These are phyloP conservation scores for Trematomus bernacchii DNA, from an alignment of 2,797 vertebrate genomes.

Conservation along the genomic window DNA sequence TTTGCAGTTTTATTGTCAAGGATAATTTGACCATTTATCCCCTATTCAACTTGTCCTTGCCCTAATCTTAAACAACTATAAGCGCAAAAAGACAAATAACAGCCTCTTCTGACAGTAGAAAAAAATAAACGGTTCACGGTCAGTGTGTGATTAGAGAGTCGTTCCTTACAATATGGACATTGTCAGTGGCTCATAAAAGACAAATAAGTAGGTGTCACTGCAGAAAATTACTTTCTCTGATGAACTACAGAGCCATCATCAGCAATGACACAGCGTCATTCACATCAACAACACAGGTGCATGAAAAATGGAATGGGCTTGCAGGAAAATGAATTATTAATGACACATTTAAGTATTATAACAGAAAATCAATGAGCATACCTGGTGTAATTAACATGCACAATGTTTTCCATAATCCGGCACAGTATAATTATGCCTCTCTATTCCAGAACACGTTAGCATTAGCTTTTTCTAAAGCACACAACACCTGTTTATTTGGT, in stretches of 20 bases:
- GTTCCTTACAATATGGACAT: slow-evolving; percentile 60
- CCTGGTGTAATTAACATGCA: slow-evolving; percentile 90
- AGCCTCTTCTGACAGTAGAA: slow-evolving; percentile 19
- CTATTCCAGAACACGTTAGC: slow-evolving; percentile 88
- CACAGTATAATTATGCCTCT: slow-evolving; percentile 88
- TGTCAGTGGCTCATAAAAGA: slow-evolving; percentile 75
- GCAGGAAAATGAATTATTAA: slow-evolving; percentile 90
- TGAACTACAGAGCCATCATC: slow-evolving; percentile 70
- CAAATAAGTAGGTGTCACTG: slow-evolving; percentile 80
- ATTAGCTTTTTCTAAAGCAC: slow-evolving; percentile 85
- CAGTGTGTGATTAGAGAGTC: slow-evolving; percentile 36
- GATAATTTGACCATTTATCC: slow-evolving; percentile 25
- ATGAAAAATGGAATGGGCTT: slow-evolving; percentile 84
- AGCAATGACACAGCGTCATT: slow-evolving; percentile 78
- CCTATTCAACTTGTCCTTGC: background rate
- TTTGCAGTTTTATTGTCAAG: slow-evolving; percentile 4
- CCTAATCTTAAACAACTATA: background rate
- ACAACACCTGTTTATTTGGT: slow-evolving; percentile 89
- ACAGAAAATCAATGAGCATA: slow-evolving; percentile 90
- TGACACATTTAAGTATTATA: slow-evolving; percentile 90
- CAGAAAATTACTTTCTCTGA: slow-evolving; percentile 77
- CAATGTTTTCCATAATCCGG: slow-evolving; percentile 87
- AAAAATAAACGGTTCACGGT: slow-evolving; percentile 20
- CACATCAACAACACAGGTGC: slow-evolving; percentile 87
- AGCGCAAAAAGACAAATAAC: slow-evolving; percentile 12